These are phyloP conservation scores for Lagocephalus sceleratus DNA, from an alignment of 2,797 vertebrate species.

Conservation along the genomic window DNA sequence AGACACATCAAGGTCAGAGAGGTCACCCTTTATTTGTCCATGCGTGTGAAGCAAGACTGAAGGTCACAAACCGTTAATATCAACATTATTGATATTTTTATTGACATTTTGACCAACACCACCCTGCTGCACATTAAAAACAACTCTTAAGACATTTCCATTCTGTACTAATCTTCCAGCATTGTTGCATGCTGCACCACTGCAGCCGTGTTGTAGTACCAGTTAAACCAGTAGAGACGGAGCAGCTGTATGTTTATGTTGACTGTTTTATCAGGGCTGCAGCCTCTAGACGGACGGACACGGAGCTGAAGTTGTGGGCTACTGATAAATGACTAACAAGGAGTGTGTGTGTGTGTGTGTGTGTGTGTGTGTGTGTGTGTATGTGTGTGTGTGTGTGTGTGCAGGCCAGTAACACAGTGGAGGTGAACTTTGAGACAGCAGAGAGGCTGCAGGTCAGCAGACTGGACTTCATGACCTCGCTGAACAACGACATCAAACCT, in stretches of 20 bases:
- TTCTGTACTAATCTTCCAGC: too few relatives aligned
- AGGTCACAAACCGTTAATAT: not conserved
- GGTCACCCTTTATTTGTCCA: too few relatives aligned
- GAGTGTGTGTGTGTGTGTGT: constrained; percentile 11
- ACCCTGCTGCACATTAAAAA: too few relatives aligned
- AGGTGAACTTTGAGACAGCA: constrained; percentile 88
- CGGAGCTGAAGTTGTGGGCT: too few relatives aligned
- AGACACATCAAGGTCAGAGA: constrained; percentile 90
- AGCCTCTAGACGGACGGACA: too few relatives aligned
- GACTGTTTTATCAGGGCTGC: too few relatives aligned
- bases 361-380: constrained; percentile 10
- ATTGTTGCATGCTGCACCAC: too few relatives aligned
- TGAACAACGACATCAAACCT: constrained; percentile 95
- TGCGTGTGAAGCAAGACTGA: not conserved
- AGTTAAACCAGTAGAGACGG: too few relatives aligned
- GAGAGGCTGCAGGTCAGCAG: constrained; percentile 84
- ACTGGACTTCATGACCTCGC: constrained; percentile 85
- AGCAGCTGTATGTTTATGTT: too few relatives aligned
- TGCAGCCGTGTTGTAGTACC: too few relatives aligned
- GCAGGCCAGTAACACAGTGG: constrained; percentile 89
- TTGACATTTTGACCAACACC: too few relatives aligned
- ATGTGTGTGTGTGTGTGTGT: constrained; percentile 12
- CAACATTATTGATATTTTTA: not conserved
- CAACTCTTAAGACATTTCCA: too few relatives aligned
- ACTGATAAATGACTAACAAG: not conserved